Evolutionary conservation across 2,797 vertebrate genomes (phyloP).

Genomic region (Otolemur crassicaudatus): DNA sequence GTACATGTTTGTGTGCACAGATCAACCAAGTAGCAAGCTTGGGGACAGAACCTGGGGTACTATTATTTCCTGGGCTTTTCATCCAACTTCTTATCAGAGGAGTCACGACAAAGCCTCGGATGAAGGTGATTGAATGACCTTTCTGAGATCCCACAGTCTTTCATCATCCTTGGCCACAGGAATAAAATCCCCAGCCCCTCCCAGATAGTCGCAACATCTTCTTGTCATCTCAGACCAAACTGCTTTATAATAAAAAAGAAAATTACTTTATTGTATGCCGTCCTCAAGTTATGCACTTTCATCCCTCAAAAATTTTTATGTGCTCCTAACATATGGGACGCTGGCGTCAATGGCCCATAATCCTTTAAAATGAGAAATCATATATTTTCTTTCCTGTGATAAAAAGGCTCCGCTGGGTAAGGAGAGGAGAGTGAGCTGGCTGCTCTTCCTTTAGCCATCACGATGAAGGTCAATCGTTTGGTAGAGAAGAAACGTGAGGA

Average conservation of each 20-base stretch:
- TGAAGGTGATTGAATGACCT: too few relatives aligned
- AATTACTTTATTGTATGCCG: neutral
- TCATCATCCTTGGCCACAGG: neutral
- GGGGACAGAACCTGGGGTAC: neutral
- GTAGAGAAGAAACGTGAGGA: rapidly evolving
- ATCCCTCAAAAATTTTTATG: slow-evolving; percentile 17
- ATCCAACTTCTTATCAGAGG: rapidly evolving
- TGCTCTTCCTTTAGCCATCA: neutral
- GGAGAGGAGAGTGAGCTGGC: neutral
- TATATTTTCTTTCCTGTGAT: rapidly evolving
- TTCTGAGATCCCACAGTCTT: neutral
- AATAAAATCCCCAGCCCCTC: neutral
- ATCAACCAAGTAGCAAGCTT: neutral
- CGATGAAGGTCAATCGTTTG: neutral
- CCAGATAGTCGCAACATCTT: neutral
- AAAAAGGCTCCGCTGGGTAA: neutral
- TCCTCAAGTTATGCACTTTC: slow-evolving; percentile 22
- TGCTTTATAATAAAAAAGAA: slow-evolving; percentile 21
- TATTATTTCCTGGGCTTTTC: neutral
- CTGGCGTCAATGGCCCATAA: neutral
- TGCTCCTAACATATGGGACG: slow-evolving; percentile 15
- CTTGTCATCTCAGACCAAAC: slow-evolving; percentile 12
- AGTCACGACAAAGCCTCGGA: neutral
- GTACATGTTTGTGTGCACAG: rapidly evolving
- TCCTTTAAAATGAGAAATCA: slow-evolving; percentile 39